Conservation (phyloP, 2,888 invertebrate genomes). For the Nymphalis c-album region DNA sequence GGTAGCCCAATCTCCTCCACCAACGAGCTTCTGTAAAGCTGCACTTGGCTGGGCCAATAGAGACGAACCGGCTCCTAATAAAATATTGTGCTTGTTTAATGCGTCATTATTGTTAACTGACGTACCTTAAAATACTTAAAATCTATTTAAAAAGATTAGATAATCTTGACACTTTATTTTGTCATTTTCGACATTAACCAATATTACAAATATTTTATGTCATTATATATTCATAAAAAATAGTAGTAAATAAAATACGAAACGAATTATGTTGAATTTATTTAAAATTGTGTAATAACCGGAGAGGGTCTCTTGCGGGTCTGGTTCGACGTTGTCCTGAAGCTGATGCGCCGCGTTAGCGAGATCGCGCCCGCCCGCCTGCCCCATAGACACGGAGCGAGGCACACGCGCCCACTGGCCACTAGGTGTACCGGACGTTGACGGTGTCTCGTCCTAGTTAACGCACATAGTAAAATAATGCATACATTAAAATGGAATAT, state of each 20-base stretch:
- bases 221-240: too few relatives aligned
- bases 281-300: conserved; percentile 44
- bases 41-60: conserved; percentile 94
- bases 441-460: conserved; percentile 18
- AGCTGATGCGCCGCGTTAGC: conserved; percentile 60
- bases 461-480: background rate
- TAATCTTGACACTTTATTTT: too few relatives aligned
- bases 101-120: too few relatives aligned
- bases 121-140: too few relatives aligned
- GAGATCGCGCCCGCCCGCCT: conserved; percentile 80
- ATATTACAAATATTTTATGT: background rate
- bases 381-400: conserved; percentile 93
- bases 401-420: conserved; percentile 84
- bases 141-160: too few relatives aligned
- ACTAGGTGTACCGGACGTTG: conserved; percentile 21
- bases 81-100: too few relatives aligned
- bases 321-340: conserved; percentile 42
- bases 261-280: too few relatives aligned
- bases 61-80: conserved; percentile 86
- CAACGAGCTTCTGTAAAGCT: conserved; percentile 89
- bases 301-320: conserved; percentile 73
- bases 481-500: too few relatives aligned
- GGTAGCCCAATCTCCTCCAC: conserved; percentile 55
- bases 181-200: background rate
- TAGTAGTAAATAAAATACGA: too few relatives aligned